phyloP scores from a whole-genome alignment of 2,888 invertebrate genomes.

The Phalera bucephala region DNA sequence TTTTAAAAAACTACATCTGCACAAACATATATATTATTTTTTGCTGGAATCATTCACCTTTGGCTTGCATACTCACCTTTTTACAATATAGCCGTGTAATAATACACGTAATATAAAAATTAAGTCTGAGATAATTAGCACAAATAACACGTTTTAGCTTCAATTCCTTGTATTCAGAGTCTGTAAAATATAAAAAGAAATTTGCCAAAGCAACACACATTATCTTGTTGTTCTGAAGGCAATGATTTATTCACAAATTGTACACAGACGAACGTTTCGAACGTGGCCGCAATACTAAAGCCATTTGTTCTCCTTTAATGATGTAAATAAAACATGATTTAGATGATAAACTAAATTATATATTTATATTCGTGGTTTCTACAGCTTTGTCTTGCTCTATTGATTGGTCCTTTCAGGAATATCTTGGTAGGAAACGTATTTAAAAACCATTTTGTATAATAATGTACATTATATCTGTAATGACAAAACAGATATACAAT shows the following conservation, averaged over 20 bases:
- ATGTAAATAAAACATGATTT: slow-evolving; percentile 15
- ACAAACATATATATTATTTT: no score
- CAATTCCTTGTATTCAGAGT: slow-evolving; percentile 43
- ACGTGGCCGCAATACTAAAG: slow-evolving; percentile 26
- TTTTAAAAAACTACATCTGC: no score
- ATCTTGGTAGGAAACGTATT: no score
- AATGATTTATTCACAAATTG: slow-evolving; percentile 65
- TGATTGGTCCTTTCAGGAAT: no score
- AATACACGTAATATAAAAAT: no score
- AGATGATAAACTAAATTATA: slow-evolving; percentile 1
- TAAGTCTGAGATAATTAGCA: slow-evolving; percentile 14
- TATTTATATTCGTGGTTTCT: not conserved
- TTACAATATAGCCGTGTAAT: no score
- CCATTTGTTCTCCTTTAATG: slow-evolving; percentile 12
- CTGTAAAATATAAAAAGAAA: slow-evolving; percentile 61
- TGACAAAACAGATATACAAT: no score
- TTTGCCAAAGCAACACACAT: slow-evolving; percentile 71
- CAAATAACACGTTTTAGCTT: slow-evolving; percentile 13
- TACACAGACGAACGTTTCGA: slow-evolving; percentile 44
- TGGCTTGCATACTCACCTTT: no score
- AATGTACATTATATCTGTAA: no score
- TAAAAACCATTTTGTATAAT: no score
- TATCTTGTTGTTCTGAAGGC: slow-evolving; percentile 66
- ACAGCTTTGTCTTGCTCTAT: no score
- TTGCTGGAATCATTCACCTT: no score